Evolutionary conservation across 2,797 vertebrate species (phyloP).

Genomic region (Platalea minor): DNA sequence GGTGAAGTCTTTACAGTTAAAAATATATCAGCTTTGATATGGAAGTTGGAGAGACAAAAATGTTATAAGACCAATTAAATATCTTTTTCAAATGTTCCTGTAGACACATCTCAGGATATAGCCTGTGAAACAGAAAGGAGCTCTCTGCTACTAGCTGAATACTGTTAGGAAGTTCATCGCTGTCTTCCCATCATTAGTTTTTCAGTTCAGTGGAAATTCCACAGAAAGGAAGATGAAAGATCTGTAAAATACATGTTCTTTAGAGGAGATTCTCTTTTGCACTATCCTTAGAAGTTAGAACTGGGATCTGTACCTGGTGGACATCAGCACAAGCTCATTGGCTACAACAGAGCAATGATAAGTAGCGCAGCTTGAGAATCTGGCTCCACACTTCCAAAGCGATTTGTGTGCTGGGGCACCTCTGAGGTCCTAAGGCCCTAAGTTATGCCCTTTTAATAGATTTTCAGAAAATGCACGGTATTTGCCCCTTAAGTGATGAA

Average conservation of each 20-base stretch:
- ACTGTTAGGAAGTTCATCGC: not conserved
- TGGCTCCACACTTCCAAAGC: not conserved
- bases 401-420: not conserved
- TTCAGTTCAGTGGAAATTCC: not conserved
- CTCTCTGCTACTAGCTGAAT: not conserved
- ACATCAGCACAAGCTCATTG: not conserved
- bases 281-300: not conserved
- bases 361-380: not conserved
- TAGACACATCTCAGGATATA: not conserved
- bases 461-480: not conserved
- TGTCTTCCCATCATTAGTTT: not conserved
- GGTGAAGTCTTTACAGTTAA: not conserved
- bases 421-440: not conserved
- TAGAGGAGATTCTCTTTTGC: not conserved
- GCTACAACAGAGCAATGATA: not conserved
- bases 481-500: not conserved
- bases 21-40: not conserved
- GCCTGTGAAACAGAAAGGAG: not conserved
- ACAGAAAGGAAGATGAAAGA: not conserved
- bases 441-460: not conserved
- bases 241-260: not conserved
- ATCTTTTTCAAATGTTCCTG: not conserved
- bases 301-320: not conserved
- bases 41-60: not conserved
- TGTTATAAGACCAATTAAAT: not conserved